Conservation (phyloP, 2,113 vertebrate species). For the Trogon melanurus region DNA sequence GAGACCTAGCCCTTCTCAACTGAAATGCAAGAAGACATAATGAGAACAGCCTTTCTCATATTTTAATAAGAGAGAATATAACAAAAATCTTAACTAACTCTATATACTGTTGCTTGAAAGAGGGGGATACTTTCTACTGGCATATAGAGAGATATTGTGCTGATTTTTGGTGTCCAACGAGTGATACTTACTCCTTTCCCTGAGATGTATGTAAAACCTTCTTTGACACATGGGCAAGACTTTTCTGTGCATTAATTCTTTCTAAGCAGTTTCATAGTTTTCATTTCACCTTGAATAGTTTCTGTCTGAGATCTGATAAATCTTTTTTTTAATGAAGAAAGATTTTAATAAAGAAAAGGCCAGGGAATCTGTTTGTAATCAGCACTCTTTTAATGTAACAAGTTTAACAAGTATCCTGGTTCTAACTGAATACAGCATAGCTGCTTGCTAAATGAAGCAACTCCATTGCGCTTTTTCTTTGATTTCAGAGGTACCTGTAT, state of each 20-base stretch:
- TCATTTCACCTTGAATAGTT: not conserved
- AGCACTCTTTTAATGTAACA: not conserved
- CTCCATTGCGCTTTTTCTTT: not conserved
- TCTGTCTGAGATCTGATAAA: not conserved
- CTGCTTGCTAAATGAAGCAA: not conserved
- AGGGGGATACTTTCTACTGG: not conserved
- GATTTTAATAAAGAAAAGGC: not conserved
- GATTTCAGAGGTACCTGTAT: not conserved
- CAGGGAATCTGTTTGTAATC: not conserved
- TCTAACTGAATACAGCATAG: rapidly evolving
- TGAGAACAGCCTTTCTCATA: not conserved
- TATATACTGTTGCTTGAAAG: not conserved
- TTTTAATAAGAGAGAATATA: not conserved
- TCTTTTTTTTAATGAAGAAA: not conserved
- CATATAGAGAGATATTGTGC: not conserved
- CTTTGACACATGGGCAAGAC: not conserved
- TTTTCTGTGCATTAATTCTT: not conserved
- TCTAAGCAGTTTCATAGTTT: not conserved
- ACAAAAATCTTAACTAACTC: not conserved
- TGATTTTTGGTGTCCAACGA: not conserved
- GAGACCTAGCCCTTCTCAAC: rapidly evolving
- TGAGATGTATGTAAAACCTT: not conserved
- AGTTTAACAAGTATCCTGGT: not conserved
- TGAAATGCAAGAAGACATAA: not conserved
- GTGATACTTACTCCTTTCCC: not conserved